Base-by-base conservation (phyloP, 2,888 invertebrate species). In the Philereme transversata region DNA sequence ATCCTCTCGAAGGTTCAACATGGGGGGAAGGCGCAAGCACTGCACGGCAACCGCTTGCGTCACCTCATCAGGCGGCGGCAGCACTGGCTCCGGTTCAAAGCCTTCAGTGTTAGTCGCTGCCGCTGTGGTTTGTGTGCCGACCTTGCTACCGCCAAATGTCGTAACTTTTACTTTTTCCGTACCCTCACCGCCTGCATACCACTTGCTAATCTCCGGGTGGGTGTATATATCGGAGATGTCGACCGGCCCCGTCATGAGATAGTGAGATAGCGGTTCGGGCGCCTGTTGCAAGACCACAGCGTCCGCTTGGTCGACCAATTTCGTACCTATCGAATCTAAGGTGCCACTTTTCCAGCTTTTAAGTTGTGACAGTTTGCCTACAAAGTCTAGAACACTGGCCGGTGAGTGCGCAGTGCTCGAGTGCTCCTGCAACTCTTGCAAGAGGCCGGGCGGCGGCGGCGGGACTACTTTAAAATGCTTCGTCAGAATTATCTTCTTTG, bases 41-140 rank as follows among this genome's bases (percentile, higher is more conserved):
- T 95, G 94, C 35, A 94, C 90, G 0, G 94, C 94, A 48, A 89
- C 76, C 51, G 90, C 92, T 53, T 87, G 88, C 3, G 91, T 85
- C 0, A 88, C 81, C 1, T 80, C 85, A 59, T 92, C 91, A 59
- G 90, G 88, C 57, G 83, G 88, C 4, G 84, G 84, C 4, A 56
- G 52, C 49, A 55, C 56, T 2, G 88, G 87, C 53, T 92, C 92
- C 59, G 88, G 89, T 50, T 93, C 93, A 41, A 92, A 89, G 2
- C 93, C 93, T 67, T 94, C 94, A 56, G 88, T 88, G 64, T 88
- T 88, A 60, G 84, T 85, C 57, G 85, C 86, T 35, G 81, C 84
- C 1, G 87, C 85, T 3, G 83, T 84, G 4, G 87, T 84, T 57
- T 90, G 88, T 4, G 87, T 86, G 2, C 87, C 88, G 0, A 85